Base-by-base conservation (phyloP, 2,888 invertebrate species). In the Tachina grossa region DNA sequence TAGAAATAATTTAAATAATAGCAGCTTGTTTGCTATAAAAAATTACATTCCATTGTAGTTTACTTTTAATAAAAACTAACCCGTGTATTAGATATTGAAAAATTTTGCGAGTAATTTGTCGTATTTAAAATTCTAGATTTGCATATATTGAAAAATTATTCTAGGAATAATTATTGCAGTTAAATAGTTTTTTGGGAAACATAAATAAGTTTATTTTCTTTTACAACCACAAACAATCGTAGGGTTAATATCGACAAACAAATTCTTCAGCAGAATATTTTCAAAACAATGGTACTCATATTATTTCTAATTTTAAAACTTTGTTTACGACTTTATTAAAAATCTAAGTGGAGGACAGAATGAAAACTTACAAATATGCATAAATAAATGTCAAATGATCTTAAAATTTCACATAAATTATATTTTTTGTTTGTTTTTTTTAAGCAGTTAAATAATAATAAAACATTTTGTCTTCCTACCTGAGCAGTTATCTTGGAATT, bases 351-450 rank as follows among this genome's bases (percentile, higher is more conserved):
- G 14, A 51, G 19, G 16, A 31, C 55, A 16, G 65, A 16, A 53
- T 9, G 49, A n/a, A 4, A 5, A 8, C 8, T 10, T 39, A 13
- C 11, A n/a, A 47, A 4, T 8, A 63, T 16, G 39, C 45, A 47
- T 47, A 41, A 14, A 72, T 78, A 82, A 85, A 85, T 82, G 85
- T 85, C 78, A 82, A 85, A 77, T 77, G 74, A 68, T 85, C 47
- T 78, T 63, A 74, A 74, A 68, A 65, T 68, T 74, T 77, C 72
- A 45, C 85, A 82, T 85, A 82, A 85, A 85, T 78, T 78, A 82
- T 72, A 45, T 22, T 66, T 51, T 53, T 78, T 31, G 19, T 14
- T 45, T 9, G 39, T 22, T 77, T 65, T 75, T n/a, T 57, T 49
- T 22, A 31, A 31, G 6, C 4, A 57, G 11, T 22, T 14, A 39